These are phyloP conservation scores for Propithecus perrieri DNA, from an alignment of 2,797 vertebrate species.

Conservation along the genomic window DNA sequence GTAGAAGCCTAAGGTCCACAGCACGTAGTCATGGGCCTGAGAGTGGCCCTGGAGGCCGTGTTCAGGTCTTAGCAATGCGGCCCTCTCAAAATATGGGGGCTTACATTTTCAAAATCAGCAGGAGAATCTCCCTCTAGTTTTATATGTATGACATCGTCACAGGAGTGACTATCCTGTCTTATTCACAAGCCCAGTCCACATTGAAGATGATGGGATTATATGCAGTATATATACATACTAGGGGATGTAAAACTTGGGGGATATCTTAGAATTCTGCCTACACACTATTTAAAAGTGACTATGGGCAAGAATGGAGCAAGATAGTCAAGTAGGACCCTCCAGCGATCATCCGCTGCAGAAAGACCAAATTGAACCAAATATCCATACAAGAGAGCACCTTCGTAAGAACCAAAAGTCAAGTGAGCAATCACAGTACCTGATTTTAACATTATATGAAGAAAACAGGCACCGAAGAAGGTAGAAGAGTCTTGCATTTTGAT, in stretches of 20 bases:
- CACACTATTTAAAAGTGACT: neutral
- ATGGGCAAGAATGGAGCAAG: neutral
- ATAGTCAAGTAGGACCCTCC: neutral
- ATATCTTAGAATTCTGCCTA: neutral
- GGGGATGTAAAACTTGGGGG: neutral
- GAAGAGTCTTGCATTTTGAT: neutral
- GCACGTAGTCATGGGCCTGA: accelerated
- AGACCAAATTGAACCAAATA: neutral
- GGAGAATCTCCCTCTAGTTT: neutral
- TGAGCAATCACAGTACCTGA: neutral
- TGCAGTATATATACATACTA: no score
- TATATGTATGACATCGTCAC: neutral
- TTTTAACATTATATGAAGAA: neutral
- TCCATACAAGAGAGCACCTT: neutral
- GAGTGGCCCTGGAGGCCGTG: neutral
- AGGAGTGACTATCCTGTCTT: neutral
- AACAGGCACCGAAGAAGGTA: neutral
- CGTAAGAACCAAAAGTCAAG: neutral
- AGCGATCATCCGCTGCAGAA: neutral
- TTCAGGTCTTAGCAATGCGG: neutral
- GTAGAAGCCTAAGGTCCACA: neutral
- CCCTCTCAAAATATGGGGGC: neutral
- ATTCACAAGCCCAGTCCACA: neutral
- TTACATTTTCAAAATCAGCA: neutral
- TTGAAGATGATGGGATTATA: neutral